Percentiles rank a stretch among this genome's conserved stretches.
These are phyloP conservation scores for Siderastrea siderea DNA, from an alignment of 92 coral and sea anemone species.

Conservation along the genomic window DNA sequence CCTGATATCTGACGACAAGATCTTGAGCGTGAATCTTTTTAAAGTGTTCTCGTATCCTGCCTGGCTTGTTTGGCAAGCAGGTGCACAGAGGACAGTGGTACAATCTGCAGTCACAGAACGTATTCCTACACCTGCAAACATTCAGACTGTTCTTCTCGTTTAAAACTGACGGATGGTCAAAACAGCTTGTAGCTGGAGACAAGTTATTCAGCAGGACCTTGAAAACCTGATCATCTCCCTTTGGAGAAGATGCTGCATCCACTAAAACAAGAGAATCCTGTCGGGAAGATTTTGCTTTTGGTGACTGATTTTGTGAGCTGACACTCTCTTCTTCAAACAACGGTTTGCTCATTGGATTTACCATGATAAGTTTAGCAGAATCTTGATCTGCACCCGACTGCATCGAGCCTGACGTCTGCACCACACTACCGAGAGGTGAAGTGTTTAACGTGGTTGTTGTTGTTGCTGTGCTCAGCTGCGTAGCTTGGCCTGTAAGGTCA, in stretches of 20 bases:
- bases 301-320: conserved; percentile 11
- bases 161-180: conserved; percentile 80
- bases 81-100: conserved; percentile 93
- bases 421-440: background rate
- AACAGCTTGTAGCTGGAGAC: conserved; percentile 55
- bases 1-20: conserved; percentile 87
- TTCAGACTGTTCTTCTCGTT: conserved; percentile 60
- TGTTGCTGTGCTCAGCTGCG: background rate
- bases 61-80: conserved; percentile 92
- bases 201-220: conserved; percentile 71
- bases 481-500: background rate
- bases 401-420: conserved; percentile 9
- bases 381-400: conserved; percentile 19
- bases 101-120: conserved; percentile 90
- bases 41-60: conserved; percentile 90
- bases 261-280: conserved; percentile 72
- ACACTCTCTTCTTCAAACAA: conserved; percentile 14
- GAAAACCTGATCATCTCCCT: conserved; percentile 84
- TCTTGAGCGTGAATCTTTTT: conserved; percentile 87
- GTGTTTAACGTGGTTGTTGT: background rate
- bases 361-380: conserved; percentile 35
- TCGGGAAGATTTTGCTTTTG: conserved; percentile 56
- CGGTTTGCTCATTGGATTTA: conserved; percentile 29
- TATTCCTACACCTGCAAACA: conserved; percentile 79
- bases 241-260: conserved; percentile 45